Evolutionary conservation across 2,113 vertebrate species (phyloP).

Genomic region (Probosciger aterrimus): DNA sequence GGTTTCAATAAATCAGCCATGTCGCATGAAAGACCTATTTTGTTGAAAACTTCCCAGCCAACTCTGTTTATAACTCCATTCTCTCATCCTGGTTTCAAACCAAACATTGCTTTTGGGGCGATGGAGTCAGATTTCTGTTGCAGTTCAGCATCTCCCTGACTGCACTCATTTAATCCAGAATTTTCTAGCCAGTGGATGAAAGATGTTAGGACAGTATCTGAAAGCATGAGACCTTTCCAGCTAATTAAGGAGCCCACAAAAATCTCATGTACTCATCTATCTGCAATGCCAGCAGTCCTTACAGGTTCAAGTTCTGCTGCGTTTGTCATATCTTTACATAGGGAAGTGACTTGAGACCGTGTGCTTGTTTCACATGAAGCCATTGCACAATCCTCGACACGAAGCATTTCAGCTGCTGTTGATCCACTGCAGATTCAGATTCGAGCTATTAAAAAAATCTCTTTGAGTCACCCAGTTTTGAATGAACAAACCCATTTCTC

Average conservation of each 20-base stretch:
- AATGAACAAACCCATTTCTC: not conserved
- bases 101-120: slow-evolving; percentile 33
- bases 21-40: slow-evolving; percentile 52
- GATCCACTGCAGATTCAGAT: slow-evolving; percentile 20
- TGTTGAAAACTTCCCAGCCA: slow-evolving; percentile 28
- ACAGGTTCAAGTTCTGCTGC: slow-evolving; percentile 12
- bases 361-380: not conserved
- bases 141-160: not conserved
- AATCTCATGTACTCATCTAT: not conserved
- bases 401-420: not conserved
- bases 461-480: slow-evolving; percentile 1
- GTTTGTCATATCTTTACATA: not conserved
- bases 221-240: not conserved
- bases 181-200: not conserved
- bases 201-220: not conserved
- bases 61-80: slow-evolving; percentile 49
- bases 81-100: slow-evolving; percentile 39
- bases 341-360: not conserved
- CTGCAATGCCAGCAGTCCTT: not conserved
- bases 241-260: not conserved
- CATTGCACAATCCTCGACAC: not conserved
- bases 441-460: not conserved
- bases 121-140: not conserved
- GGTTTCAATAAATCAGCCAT: slow-evolving; percentile 7
- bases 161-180: not conserved